These are phyloP conservation scores for Tenebrosternarchus preto DNA, from an alignment of 2,113 vertebrate genomes.

Conservation along the genomic window DNA sequence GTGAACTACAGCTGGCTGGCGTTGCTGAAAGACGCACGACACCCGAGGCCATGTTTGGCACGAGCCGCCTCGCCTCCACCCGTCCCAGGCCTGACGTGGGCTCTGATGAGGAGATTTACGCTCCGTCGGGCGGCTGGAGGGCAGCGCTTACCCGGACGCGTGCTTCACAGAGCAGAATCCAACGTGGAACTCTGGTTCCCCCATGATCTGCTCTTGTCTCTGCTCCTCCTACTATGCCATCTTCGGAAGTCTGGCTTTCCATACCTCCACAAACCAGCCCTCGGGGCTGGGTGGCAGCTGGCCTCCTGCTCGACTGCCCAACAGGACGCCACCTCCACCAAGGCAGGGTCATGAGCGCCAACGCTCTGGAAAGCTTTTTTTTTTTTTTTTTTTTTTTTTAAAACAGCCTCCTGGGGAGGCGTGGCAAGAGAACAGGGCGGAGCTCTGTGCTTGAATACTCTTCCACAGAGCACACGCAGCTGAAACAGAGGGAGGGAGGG, in stretches of 20 bases:
- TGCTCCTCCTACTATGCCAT: neutral
- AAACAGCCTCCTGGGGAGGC: slow-evolving; percentile 26
- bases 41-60: neutral
- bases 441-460: slow-evolving; percentile 19
- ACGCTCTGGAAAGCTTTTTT: slow-evolving; percentile 45
- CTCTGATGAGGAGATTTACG: slow-evolving; percentile 3
- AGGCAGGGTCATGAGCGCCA: neutral
- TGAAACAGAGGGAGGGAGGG: slow-evolving; percentile 5
- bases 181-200: neutral
- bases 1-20: neutral
- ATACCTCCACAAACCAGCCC: slow-evolving; percentile 50
- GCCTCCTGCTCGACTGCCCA: slow-evolving; percentile 32
- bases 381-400: too few relatives aligned
- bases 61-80: neutral
- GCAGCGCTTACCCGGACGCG: too few relatives aligned
- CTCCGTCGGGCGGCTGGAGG: neutral
- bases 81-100: too few relatives aligned
- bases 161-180: too few relatives aligned
- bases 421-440: slow-evolving; percentile 12
- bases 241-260: slow-evolving; percentile 42
- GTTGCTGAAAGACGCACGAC: neutral
- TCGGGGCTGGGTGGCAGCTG: neutral
- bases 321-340: neutral
- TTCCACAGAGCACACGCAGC: slow-evolving; percentile 5
- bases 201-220: neutral